Conservation (phyloP, 2,888 invertebrate genomes). For the Agriopis leucophaearia region DNA sequence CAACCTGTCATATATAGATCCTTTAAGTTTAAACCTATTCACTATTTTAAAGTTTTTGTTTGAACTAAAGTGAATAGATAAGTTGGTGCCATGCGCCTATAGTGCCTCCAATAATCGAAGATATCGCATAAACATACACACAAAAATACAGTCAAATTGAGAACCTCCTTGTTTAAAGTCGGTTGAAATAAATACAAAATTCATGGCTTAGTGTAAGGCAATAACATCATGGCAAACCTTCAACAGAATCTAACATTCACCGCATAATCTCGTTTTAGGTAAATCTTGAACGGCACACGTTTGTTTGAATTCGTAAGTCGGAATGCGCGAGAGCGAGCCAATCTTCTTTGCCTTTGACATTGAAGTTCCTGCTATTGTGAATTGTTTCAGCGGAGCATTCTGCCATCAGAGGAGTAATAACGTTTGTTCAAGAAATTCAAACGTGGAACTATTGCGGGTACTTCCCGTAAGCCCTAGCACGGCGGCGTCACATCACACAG, state of each 20-base stretch:
- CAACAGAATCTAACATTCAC: not conserved
- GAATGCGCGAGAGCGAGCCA: slow-evolving; percentile 58
- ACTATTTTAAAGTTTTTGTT: too few relatives aligned
- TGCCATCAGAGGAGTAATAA: slow-evolving; percentile 79
- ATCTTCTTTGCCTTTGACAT: slow-evolving; percentile 78
- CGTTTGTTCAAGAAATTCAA: slow-evolving; percentile 82
- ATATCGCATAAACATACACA: too few relatives aligned
- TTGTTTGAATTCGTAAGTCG: slow-evolving; percentile 61
- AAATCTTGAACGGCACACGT: slow-evolving; percentile 36
- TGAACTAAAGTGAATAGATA: too few relatives aligned
- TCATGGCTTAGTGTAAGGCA: not conserved
- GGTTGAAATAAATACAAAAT: not conserved
- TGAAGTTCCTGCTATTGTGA: slow-evolving; percentile 76
- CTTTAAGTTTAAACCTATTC: too few relatives aligned
- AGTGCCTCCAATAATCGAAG: too few relatives aligned
- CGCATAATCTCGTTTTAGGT: slow-evolving; percentile 23
- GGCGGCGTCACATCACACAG: not conserved
- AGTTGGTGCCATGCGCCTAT: too few relatives aligned
- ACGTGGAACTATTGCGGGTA: slow-evolving; percentile 77
- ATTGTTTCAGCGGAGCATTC: slow-evolving; percentile 79
- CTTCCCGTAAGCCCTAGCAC: slow-evolving; percentile 30
- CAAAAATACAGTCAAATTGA: too few relatives aligned
- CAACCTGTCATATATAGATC: too few relatives aligned
- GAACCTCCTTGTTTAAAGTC: too few relatives aligned
- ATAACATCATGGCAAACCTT: not conserved